Percentiles rank a stretch among this genome's conserved stretches.
phyloP scores from a whole-genome alignment of 2,888 invertebrate species.

The Dryobota labecula region DNA sequence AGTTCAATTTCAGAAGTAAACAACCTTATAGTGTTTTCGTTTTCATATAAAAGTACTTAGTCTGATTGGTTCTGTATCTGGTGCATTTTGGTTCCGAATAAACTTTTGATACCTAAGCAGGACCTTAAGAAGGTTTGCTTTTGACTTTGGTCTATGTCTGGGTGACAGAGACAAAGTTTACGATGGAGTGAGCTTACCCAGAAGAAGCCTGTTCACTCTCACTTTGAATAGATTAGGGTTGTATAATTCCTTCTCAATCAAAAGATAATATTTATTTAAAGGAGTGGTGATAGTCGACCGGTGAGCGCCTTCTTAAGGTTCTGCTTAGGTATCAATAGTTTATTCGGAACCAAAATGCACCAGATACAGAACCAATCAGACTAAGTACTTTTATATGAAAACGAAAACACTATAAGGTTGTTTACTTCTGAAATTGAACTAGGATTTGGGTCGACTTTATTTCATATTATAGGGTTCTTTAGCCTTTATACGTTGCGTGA shows the following conservation, averaged over 20 bases:
- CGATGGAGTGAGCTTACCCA: no score
- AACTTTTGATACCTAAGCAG: no score
- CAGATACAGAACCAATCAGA: neutral
- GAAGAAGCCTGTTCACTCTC: no score
- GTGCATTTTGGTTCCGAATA: neutral
- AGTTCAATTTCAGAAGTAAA: conserved; percentile 27
- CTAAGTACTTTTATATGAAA: conserved; percentile 4
- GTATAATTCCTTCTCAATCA: no score
- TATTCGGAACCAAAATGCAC: neutral
- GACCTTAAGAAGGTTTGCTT: no score
- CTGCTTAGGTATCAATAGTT: no score
- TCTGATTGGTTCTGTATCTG: neutral
- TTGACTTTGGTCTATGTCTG: no score
- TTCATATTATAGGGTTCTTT: conserved; percentile 42
- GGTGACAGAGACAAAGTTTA: no score
- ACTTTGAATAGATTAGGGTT: no score
- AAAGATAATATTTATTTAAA: no score
- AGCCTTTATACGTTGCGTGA: conserved; percentile 68
- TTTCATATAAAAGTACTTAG: conserved; percentile 4
- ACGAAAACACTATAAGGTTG: conserved; percentile 15
- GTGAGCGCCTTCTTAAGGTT: no score
- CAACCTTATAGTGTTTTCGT: conserved; percentile 15
- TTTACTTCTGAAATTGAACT: conserved; percentile 27
- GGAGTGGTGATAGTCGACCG: no score
- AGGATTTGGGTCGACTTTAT: conserved; percentile 38